A percentile compares a stretch with the other conserved stretches of the same genome.
Evolutionary conservation across 1,140 invertebrate genomes (phyloP).

Genomic region (Halyomorpha halys): DNA sequence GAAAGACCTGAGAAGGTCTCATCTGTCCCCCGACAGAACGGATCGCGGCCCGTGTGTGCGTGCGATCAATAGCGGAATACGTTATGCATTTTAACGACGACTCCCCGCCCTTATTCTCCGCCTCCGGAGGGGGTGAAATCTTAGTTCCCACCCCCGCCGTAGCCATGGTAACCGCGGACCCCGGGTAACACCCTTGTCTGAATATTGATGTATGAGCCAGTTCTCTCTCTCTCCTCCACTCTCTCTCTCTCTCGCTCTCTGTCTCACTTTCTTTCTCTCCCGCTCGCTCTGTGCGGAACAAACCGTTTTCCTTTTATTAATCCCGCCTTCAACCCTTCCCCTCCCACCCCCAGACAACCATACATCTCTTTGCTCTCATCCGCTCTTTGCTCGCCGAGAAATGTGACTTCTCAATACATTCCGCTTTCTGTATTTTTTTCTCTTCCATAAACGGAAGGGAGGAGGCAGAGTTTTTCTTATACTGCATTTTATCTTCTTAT

Average conservation of each 20-base stretch:
- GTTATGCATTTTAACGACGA: conserved; percentile 30
- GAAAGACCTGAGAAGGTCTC: conserved; percentile 6
- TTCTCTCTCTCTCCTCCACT: conserved; percentile 12
- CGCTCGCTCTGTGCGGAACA: conserved; percentile 2
- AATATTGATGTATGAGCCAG: conserved; percentile 26
- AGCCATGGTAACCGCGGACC: conserved; percentile 26
- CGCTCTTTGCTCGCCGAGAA: neutral
- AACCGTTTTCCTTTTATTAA: conserved; percentile 18
- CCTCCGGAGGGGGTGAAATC: conserved; percentile 18
- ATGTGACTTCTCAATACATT: conserved; percentile 13
- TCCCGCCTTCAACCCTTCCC: conserved; percentile 10
- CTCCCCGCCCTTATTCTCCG: conserved; percentile 14
- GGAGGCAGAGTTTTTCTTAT: too few relatives aligned
- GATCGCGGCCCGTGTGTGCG: neutral
- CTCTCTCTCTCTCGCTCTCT: conserved; percentile 6
- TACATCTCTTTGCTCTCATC: neutral
- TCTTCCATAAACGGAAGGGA: too few relatives aligned
- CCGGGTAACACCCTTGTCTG: conserved; percentile 22
- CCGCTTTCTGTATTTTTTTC: neutral
- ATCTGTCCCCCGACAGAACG: too few relatives aligned
- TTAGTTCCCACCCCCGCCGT: conserved; percentile 20
- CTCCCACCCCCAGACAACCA: neutral
- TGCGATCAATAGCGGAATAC: conserved; percentile 29
- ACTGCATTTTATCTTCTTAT: too few relatives aligned
- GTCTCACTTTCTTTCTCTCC: neutral